phyloP scores from a whole-genome alignment of 2,113 vertebrate genomes.

The Elachura formosa region DNA sequence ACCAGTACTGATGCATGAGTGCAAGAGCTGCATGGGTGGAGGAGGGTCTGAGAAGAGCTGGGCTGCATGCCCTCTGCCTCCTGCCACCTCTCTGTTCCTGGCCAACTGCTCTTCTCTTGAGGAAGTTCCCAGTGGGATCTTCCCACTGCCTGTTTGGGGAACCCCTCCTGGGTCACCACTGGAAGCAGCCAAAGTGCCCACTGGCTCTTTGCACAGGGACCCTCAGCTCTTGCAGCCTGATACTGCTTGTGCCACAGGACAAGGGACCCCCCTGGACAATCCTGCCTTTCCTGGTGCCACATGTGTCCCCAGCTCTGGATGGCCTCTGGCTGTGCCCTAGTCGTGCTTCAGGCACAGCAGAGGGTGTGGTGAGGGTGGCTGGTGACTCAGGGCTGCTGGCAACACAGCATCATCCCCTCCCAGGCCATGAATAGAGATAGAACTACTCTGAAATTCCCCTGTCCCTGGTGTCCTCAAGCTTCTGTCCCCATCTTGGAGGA shows the following conservation, averaged over 20 bases:
- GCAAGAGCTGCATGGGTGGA: background rate
- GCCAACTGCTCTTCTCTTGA: background rate
- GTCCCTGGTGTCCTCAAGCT: background rate
- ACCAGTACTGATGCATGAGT: background rate
- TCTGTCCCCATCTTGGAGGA: background rate
- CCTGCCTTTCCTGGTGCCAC: background rate
- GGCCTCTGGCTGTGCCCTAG: background rate
- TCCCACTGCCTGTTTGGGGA: background rate
- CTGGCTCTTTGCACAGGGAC: background rate
- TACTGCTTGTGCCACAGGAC: rapidly evolving
- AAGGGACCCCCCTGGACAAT: background rate
- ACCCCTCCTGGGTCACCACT: no score
- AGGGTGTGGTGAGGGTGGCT: background rate
- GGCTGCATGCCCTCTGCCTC: background rate
- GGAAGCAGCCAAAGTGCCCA: background rate
- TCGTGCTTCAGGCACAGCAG: rapidly evolving
- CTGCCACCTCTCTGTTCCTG: background rate
- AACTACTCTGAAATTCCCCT: background rate
- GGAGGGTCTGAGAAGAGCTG: background rate
- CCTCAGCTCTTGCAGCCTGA: background rate
- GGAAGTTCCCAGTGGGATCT: background rate
- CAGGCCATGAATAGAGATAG: background rate
- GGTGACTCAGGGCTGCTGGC: background rate
- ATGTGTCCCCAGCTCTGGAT: background rate
- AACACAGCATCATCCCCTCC: background rate